These are phyloP conservation scores for Chionoecetes opilio DNA, from an alignment of 1,140 invertebrate species.

Conservation along the genomic window DNA sequence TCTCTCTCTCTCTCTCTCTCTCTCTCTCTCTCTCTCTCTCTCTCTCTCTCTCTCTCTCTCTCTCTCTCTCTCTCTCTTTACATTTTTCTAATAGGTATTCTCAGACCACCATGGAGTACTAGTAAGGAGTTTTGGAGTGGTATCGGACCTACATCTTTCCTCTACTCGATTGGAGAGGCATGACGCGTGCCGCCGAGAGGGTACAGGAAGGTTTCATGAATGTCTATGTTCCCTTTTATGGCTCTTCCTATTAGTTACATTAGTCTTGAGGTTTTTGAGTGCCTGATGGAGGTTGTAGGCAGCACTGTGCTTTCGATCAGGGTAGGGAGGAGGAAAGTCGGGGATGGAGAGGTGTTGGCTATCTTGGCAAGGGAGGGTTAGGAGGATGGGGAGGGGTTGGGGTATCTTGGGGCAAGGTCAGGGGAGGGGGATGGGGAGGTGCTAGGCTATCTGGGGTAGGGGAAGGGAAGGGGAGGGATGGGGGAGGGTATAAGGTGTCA, in stretches of 20 bases:
- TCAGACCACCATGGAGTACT: no score
- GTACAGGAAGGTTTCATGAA: no score
- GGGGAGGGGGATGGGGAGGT: background rate
- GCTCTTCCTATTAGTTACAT: background rate
- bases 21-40: background rate
- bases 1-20: background rate
- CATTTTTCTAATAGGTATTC: no score
- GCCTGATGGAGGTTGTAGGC: background rate
- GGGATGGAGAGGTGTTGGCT: background rate
- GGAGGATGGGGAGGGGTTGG: background rate
- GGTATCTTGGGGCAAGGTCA: background rate
- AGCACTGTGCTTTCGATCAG: no score
- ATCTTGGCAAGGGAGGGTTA: no score
- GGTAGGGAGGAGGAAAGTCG: background rate
- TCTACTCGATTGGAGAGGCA: no score
- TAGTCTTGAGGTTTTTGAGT: background rate
- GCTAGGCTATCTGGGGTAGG: no score
- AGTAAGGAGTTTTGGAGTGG: no score
- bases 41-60: background rate
- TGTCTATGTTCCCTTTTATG: background rate
- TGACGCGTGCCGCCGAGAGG: no score
- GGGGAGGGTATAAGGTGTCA: no score
- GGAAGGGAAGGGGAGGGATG: background rate
- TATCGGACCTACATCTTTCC: no score
- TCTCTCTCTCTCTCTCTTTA: conserved; percentile 15